Evolutionary conservation across 2,888 invertebrate genomes (phyloP).

Genomic region (Lydus trimaculatus): DNA sequence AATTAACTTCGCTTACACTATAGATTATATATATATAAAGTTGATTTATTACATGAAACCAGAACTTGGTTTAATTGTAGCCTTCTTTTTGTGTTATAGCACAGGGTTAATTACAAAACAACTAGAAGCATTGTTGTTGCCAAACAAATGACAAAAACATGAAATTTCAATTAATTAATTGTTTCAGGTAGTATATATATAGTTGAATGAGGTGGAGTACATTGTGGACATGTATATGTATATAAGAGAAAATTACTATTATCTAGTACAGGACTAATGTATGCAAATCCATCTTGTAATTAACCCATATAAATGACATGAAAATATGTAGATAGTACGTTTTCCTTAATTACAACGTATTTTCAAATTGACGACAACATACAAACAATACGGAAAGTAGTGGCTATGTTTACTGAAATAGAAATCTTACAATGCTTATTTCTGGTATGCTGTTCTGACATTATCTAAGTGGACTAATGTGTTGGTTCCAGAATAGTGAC

Average conservation of each 20-base stretch:
- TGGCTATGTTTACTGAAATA: neutral
- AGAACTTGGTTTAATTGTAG: neutral
- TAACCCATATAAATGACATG: neutral
- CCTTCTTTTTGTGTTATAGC: neutral
- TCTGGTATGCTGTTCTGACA: neutral
- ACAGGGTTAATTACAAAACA: neutral
- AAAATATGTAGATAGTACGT: neutral
- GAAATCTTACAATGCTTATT: neutral
- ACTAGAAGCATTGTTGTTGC: neutral
- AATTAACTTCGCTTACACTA: neutral
- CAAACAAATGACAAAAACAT: neutral
- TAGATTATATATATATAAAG: too few species aligned
- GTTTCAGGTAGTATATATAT: neutral
- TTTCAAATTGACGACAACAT: neutral
- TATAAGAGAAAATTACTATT: neutral
- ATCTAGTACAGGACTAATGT: neutral
- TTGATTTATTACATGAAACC: too few species aligned
- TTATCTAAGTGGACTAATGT: neutral
- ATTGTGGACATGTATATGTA: neutral
- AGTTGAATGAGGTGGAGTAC: neutral
- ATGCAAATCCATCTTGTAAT: slow-evolving; percentile 6
- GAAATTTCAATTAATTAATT: slow-evolving; percentile 11
- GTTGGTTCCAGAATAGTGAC: neutral
- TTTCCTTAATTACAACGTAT: slow-evolving; percentile 2
- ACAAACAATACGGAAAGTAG: neutral